Conservation (phyloP, 2,797 vertebrate genomes). For the Amazonetta brasiliensis region DNA sequence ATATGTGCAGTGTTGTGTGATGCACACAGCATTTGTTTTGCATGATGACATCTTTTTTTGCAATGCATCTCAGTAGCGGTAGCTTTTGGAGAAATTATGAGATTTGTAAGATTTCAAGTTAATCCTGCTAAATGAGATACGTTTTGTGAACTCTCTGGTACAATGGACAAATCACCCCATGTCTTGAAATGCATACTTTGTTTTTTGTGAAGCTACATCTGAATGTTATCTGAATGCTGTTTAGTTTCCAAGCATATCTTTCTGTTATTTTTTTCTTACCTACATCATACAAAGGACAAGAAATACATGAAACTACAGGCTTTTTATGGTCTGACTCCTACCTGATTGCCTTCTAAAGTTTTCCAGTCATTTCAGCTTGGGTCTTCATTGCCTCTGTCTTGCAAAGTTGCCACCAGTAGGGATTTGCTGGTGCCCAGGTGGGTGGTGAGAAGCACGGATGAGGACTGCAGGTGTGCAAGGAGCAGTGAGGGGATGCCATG, state of each 20-base stretch:
- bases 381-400: background rate
- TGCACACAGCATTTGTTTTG: background rate
- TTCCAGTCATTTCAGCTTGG: background rate
- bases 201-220: background rate
- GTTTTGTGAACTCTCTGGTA: background rate
- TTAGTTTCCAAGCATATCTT: background rate
- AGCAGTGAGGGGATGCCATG: rapidly evolving
- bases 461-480: background rate
- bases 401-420: no score
- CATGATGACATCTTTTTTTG: background rate
- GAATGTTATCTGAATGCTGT: background rate
- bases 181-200: background rate
- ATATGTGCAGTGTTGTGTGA: background rate
- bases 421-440: background rate
- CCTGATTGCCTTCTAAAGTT: background rate
- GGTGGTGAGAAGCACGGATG: no score
- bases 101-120: background rate
- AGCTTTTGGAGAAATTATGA: background rate
- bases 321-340: background rate
- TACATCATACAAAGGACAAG: background rate
- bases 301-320: background rate
- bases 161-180: background rate
- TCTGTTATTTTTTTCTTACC: background rate
- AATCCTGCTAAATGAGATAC: background rate
- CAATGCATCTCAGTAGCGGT: background rate